Evolutionary conservation across 1,140 invertebrate species (phyloP).

Genomic region (Aphidius gifuensis): DNA sequence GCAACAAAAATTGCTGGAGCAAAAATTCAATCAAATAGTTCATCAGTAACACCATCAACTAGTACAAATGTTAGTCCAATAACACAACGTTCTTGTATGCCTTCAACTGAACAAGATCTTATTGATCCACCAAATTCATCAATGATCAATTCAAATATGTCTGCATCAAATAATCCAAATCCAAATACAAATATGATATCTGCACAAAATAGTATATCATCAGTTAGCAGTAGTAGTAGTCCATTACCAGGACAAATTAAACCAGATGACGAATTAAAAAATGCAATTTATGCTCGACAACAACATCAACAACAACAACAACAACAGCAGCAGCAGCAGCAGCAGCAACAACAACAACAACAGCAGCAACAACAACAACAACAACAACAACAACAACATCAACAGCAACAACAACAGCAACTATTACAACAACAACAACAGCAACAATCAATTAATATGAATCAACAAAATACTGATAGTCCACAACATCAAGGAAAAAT

Average conservation of each 20-base stretch:
- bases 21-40: conserved; percentile 69
- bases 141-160: conserved; percentile 53
- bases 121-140: conserved; percentile 56
- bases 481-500: conserved; percentile 47
- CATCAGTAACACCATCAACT: conserved; percentile 75
- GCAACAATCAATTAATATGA: conserved; percentile 52
- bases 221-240: conserved; percentile 52
- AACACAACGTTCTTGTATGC: conserved; percentile 62
- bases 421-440: conserved; percentile 50
- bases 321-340: conserved; percentile 52
- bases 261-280: conserved; percentile 51
- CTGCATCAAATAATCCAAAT: conserved; percentile 51
- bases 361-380: conserved; percentile 40
- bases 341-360: conserved; percentile 44
- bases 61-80: conserved; percentile 83
- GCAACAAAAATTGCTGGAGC: conserved; percentile 73
- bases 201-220: conserved; percentile 51
- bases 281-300: conserved; percentile 50
- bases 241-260: conserved; percentile 47
- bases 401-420: conserved; percentile 45
- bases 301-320: conserved; percentile 44
- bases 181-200: conserved; percentile 52
- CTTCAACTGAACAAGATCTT: conserved; percentile 51
- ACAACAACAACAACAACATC: conserved; percentile 46
- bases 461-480: conserved; percentile 48